Evolutionary conservation across 2,888 invertebrate species (phyloP).

Genomic region (Pterostichus niger): DNA sequence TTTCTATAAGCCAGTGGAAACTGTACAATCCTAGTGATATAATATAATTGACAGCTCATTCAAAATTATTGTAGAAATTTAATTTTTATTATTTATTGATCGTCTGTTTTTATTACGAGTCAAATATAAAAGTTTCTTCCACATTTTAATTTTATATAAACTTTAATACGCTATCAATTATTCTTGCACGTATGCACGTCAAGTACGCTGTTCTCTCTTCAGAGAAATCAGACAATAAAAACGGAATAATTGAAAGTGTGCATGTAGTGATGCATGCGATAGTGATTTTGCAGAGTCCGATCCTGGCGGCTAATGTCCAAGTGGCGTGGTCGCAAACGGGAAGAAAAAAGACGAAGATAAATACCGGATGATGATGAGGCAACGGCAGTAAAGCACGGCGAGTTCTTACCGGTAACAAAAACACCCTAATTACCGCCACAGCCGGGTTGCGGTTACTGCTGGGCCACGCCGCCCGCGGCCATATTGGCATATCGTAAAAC

Average conservation of each 20-base stretch:
- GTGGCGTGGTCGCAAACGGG: conserved; percentile 51
- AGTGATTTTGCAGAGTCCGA: conserved; percentile 10
- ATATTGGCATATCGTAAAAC: conserved; percentile 67
- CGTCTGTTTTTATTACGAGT: no score
- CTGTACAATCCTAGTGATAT: no score
- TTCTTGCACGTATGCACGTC: no score
- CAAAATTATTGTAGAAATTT: no score
- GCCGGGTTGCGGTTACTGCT: conserved; percentile 57
- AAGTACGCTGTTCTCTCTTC: no score
- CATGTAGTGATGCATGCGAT: not conserved
- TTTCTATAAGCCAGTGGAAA: no score
- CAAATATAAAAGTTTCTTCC: no score
- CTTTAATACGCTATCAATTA: no score
- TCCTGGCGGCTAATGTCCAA: conserved; percentile 47
- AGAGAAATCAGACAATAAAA: not conserved
- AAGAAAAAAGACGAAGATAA: conserved; percentile 43
- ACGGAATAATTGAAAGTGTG: not conserved
- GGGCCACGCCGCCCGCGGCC: conserved; percentile 31
- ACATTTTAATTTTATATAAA: no score
- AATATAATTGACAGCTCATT: no score
- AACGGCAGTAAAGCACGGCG: conserved; percentile 64
- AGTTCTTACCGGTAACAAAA: conserved; percentile 64
- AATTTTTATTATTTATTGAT: no score
- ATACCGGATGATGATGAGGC: conserved; percentile 56
- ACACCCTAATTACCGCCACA: conserved; percentile 66